Evolutionary conservation across 2,797 vertebrate genomes (phyloP), one percentile per base, ranked within the genome.

Genomic region (Acipenser ruthenus): DNA sequence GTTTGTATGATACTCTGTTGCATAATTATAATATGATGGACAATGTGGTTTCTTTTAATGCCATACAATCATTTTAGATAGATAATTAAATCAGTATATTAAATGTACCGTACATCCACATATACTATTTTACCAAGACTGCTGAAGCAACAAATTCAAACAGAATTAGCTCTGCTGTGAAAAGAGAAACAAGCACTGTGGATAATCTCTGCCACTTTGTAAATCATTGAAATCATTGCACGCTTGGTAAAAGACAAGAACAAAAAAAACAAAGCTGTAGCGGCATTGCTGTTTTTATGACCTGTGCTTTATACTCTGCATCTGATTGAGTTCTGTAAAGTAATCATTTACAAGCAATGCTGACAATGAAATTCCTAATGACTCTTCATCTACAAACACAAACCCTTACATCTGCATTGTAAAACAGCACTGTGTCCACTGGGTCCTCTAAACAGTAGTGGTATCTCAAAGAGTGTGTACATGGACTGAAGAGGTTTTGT

Each of bases 311-410:
- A 64, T 56, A 64, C 64, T 68, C 62, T 67, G 49, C 63, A 65
- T 63, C 66, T 68, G 50, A 65, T 50, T 71, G 63, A n/a, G 3
- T 62, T 68, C 63, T 65, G 10, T 65, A 52, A 18, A 23, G 65
- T 66, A 67, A 62, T 62, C 50, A 61, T 59, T 71, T 68, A 61
- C 69, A 61, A 37, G 15, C 65, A 15, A 11, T 60, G 65, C 65
- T 64, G 65, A 63, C 69, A 70, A 63, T 66, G 62, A 70, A 60
- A 67, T 70, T 67, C 65, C 69, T 67, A 50, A 67, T 48, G 52
- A 65, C 60, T 37, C 60, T 37, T 50, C 58, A 50, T 23, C 69
- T 66, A 53, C 51, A 15, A 23, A 59, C 37, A 13, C 55, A 11
- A 7, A 47, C 50, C 15, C 48, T 50, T 49, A 5, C 58, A 10